Evolutionary conservation across 2,888 invertebrate genomes (phyloP), one percentile per base, ranked within the genome.

Genomic region (Meta bourneti): DNA sequence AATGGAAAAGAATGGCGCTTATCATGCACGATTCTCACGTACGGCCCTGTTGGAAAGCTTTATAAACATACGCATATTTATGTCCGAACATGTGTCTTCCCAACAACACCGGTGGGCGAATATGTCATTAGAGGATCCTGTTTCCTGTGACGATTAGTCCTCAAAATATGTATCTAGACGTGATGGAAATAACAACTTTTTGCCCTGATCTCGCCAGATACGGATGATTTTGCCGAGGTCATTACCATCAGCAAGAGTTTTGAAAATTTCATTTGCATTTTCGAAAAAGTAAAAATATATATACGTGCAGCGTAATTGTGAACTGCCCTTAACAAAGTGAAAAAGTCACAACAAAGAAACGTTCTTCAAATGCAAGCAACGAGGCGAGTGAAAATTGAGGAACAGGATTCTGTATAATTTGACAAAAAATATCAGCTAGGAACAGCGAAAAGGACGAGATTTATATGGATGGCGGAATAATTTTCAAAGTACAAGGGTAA

Each of bases 21-120:
- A 91, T 91, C 82, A 69, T 72, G 78, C 51, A 91, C 82, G 54
- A 82, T 75, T 82, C 82, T 87, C 91, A 87, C 87, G 91, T 91
- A 91, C 54, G 49, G 78, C 91, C 82, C 69, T 86, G 87, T 87
- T 77, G 91, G 87, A 87, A 91, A 87, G 74, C 91, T 86, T 91
- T 91, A 81, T 82, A 91, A 91, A 91, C 91, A 91, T 61, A 77
- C 91, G 87, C 91, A 91, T 91, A 91, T 91, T 91, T 91, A 91
- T 91, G 91, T 87, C 78, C 78, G 87, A 77, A 91, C 91, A 91
- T 91, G 87, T 87, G 91, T 91, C 91, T 86, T 90, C 77, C 81
- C 70, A 90, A 90, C 86, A 90, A 86, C 81, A 87, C 77, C 82
- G 87, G 91, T 91, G 91, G 91, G 87, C 81, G 91, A 87, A 49